Evolutionary conservation across 2,888 invertebrate species (phyloP), one percentile per base, ranked within the genome.

Genomic region (Zhuqinia jingwanae): DNA sequence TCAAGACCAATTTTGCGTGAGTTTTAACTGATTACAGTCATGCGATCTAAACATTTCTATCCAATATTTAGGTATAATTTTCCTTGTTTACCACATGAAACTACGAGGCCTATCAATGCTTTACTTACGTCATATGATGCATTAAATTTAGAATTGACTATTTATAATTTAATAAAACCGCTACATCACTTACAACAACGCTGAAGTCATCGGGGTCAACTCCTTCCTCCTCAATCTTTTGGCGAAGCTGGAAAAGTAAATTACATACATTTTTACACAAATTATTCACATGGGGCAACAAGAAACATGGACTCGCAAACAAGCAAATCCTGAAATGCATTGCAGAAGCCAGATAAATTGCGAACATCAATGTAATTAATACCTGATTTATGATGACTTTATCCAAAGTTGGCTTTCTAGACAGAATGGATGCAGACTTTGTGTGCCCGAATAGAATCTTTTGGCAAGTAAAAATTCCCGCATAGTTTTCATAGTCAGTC

Each of bases 361-460:
- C n/a, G n/a, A n/a, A n/a, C n/a, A n/a, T n/a, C n/a, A n/a, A n/a
- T n/a, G n/a, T n/a, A n/a, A n/a, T n/a, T n/a, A 3, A 36, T 92
- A 95, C 95, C 94, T 95, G 95, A 90, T 96, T 96, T 8, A 96
- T 91, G 88, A 94, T 95, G 73, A 94, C 93, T 92, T 94, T 95
- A 90, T 96, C 96, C 73, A 96, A 93, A 50, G 95, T 95, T 89
- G 95, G 95, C 20, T 93, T 94, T 76, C 96, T 94, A 0, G 96
- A 96, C n/a, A 96, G 93, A 89, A 98, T 96, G 77, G 96, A 96
- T 0, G 96, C 96, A 0, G 96, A 96, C 88, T 95, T 95, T 2
- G 96, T 94, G 92, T 96, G 95, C 0, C 95, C 95, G 90, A 96
- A 95, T 0, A 95, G 94, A 15, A 96, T 92, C 91, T 95, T 95